Percentiles rank a stretch among this genome's conserved stretches.
These are phyloP conservation scores for Drosophila putrida DNA, from an alignment of 2,888 invertebrate species.

Conservation along the genomic window DNA sequence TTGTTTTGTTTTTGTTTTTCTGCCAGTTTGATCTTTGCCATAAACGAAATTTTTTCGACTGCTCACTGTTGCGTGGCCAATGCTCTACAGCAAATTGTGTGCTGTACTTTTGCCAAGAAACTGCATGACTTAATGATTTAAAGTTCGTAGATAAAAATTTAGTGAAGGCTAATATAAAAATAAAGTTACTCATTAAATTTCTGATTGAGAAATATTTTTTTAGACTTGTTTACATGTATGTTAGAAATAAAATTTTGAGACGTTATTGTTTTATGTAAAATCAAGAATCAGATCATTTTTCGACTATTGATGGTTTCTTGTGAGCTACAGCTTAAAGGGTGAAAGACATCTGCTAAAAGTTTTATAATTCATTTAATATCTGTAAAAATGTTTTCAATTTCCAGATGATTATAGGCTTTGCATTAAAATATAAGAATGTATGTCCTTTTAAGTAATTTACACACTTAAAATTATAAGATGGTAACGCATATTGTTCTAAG, in stretches of 20 bases:
- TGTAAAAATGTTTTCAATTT: too few species aligned
- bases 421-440: too few species aligned
- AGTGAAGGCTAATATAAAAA: constrained; percentile 44
- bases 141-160: constrained; percentile 43
- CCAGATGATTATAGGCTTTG: too few species aligned
- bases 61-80: constrained; percentile 67
- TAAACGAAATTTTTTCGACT: constrained; percentile 75
- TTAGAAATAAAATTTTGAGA: constrained; percentile 11
- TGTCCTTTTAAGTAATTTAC: too few species aligned
- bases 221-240: constrained; percentile 3
- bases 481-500: too few species aligned
- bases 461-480: too few species aligned
- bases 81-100: constrained; percentile 74
- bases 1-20: constrained; percentile 52
- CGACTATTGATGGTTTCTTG: constrained; percentile 26
- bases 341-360: constrained; percentile 3
- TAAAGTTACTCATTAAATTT: constrained; percentile 38
- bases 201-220: constrained; percentile 32
- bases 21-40: constrained; percentile 77
- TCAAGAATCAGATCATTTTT: constrained; percentile 21
- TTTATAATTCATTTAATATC: too few species aligned
- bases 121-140: constrained; percentile 52
- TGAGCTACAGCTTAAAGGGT: neutral
- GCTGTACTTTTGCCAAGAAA: constrained; percentile 69
- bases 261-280: constrained; percentile 33